Percentiles rank a stretch among this genome's conserved stretches.
phyloP scores from a whole-genome alignment of 2,888 invertebrate species.

The Aphelenchoides bicaudatus region DNA sequence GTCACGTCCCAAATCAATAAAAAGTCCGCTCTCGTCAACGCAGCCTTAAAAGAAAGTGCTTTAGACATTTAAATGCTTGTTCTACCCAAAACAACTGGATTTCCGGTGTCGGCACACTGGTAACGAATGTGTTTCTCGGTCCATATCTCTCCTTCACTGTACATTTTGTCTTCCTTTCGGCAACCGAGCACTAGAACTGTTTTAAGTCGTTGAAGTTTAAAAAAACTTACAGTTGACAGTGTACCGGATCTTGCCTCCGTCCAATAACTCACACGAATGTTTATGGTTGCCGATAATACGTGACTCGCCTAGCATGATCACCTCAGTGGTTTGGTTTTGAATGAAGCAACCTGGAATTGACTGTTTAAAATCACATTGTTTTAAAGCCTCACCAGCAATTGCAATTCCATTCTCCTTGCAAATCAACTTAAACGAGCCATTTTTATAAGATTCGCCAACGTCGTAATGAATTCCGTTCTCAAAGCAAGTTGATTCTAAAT shows the following conservation, averaged over 20 bases:
- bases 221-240: constrained; percentile 48
- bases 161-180: constrained; percentile 46
- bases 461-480: constrained; percentile 58
- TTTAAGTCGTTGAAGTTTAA: neutral
- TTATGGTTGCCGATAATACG: constrained; percentile 47
- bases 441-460: constrained; percentile 54
- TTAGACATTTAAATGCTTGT: neutral
- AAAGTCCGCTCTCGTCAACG: constrained; percentile 48
- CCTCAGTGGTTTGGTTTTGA: constrained; percentile 43
- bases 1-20: constrained; percentile 54
- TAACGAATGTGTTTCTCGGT: constrained; percentile 58
- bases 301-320: constrained; percentile 47
- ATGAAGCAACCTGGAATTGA: constrained; percentile 50
- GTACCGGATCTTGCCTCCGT: constrained; percentile 52
- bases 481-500: constrained; percentile 54
- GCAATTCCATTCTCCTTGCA: constrained; percentile 52
- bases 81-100: constrained; percentile 45
- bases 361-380: neutral
- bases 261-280: constrained; percentile 51
- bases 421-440: constrained; percentile 55
- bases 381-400: constrained; percentile 42
- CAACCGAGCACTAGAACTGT: constrained; percentile 53
- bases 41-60: constrained; percentile 39
- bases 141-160: constrained; percentile 54
- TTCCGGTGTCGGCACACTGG: constrained; percentile 50